Percentiles rank a stretch among this genome's conserved stretches.
Conservation (phyloP, 2,113 vertebrate genomes). For the Gallinago jamesoni region DNA sequence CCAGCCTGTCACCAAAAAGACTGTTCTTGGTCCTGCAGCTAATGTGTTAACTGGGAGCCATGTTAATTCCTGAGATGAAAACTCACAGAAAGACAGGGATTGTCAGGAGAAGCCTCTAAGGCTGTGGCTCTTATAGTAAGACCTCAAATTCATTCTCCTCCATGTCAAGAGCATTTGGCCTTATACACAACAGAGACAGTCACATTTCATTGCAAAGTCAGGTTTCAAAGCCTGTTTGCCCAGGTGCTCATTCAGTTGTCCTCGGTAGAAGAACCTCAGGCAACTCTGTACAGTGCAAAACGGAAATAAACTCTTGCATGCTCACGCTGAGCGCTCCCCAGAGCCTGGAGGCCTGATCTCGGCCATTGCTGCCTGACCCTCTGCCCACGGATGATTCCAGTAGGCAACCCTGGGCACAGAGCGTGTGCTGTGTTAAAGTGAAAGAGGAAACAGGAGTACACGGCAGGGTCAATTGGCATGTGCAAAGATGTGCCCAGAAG, state of each 20-base stretch:
- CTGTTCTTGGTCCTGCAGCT: not conserved
- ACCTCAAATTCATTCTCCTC: slow-evolving; percentile 36
- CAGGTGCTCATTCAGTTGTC: not conserved
- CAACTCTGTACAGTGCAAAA: not conserved
- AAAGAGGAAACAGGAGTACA: not conserved
- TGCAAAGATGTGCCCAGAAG: not conserved
- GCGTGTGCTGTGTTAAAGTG: not conserved
- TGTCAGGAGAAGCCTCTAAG: slow-evolving; percentile 33
- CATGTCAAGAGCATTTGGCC: slow-evolving; percentile 55
- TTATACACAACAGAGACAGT: slow-evolving; percentile 1
- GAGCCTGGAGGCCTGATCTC: not conserved
- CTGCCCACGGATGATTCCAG: not conserved
- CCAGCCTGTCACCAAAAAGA: not conserved
- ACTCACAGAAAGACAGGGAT: not conserved
- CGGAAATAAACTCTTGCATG: not conserved
- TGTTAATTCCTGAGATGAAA: not conserved
- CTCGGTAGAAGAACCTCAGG: not conserved
- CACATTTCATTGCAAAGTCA: slow-evolving; percentile 28
- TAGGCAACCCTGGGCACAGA: not conserved
- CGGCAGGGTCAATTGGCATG: fast-evolving
- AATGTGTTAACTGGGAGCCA: not conserved
- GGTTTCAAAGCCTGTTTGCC: slow-evolving; percentile 33
- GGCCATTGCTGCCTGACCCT: not conserved
- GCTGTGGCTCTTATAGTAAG: not conserved
- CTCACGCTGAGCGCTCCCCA: fast-evolving